Percentiles rank a stretch among this genome's conserved stretches.
Conservation (phyloP, 1,140 invertebrate species). For the Halictus rubicundus region DNA sequence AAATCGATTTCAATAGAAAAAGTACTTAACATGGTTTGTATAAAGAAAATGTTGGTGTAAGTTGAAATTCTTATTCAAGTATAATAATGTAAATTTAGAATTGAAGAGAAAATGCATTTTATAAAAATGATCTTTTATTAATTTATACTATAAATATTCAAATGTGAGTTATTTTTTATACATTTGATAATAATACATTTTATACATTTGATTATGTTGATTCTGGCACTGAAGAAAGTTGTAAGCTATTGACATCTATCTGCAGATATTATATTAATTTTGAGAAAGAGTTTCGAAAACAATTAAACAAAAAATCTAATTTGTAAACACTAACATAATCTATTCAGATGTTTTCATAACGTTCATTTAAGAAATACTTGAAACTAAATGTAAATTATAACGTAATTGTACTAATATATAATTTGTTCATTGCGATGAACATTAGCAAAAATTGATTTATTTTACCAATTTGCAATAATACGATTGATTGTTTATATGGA, state of each 20-base stretch:
- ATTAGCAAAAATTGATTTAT: not conserved
- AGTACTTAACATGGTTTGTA: not conserved
- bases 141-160: not conserved
- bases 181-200: no score
- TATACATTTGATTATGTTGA: not conserved
- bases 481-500: not conserved
- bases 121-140: not conserved
- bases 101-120: not conserved
- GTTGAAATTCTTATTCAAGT: not conserved
- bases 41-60: not conserved
- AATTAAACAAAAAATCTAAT: not conserved
- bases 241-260: conserved; percentile 11
- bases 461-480: not conserved
- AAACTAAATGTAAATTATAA: no score
- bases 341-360: not conserved
- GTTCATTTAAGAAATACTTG: not conserved
- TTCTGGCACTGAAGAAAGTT: conserved; percentile 32
- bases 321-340: not conserved
- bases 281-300: not conserved
- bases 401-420: no score
- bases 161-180: not conserved
- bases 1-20: not conserved
- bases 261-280: not conserved
- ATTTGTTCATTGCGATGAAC: no score
- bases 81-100: not conserved